Conservation (phyloP, 2,888 invertebrate genomes). For the Hololepta plana region DNA sequence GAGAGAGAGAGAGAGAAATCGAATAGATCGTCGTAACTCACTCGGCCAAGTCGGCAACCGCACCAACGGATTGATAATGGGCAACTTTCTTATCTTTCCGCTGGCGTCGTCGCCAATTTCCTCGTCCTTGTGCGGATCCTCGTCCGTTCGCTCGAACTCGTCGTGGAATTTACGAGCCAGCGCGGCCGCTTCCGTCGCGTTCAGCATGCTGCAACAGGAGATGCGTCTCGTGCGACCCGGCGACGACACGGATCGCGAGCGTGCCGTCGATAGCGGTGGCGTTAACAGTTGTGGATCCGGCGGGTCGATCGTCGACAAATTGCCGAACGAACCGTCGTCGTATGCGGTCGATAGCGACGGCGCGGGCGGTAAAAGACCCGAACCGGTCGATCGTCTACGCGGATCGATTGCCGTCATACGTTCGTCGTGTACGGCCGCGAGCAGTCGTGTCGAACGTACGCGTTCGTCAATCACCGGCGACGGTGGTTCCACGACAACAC, state of each 20-base stretch:
- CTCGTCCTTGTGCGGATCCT: constrained; percentile 22
- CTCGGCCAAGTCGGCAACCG: constrained; percentile 77
- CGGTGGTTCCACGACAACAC: constrained; percentile 57
- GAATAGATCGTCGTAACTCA: no score
- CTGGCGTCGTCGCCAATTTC: constrained; percentile 25
- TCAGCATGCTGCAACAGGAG: constrained; percentile 78
- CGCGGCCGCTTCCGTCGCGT: constrained; percentile 44
- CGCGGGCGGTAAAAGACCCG: constrained; percentile 18
- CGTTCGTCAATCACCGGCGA: constrained; percentile 50
- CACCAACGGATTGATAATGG: constrained; percentile 81
- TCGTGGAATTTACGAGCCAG: constrained; percentile 31
- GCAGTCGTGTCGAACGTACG: constrained; percentile 17
- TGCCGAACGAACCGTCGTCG: neutral
- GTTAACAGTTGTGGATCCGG: no score
- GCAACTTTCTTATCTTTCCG: constrained; percentile 47
- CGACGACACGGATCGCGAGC: constrained; percentile 47
- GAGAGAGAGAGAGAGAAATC: no score
- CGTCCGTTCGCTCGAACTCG: constrained; percentile 3
- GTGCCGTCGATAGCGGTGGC: no score
- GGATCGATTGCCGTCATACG: constrained; percentile 21
- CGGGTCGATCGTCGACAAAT: no score
- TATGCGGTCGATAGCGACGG: neutral
- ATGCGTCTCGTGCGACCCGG: constrained; percentile 77
- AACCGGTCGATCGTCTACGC: constrained; percentile 21
- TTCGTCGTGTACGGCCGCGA: constrained; percentile 19